These are phyloP conservation scores for Hydropotes inermis DNA, from an alignment of 2,113 vertebrate genomes.

Conservation along the genomic window DNA sequence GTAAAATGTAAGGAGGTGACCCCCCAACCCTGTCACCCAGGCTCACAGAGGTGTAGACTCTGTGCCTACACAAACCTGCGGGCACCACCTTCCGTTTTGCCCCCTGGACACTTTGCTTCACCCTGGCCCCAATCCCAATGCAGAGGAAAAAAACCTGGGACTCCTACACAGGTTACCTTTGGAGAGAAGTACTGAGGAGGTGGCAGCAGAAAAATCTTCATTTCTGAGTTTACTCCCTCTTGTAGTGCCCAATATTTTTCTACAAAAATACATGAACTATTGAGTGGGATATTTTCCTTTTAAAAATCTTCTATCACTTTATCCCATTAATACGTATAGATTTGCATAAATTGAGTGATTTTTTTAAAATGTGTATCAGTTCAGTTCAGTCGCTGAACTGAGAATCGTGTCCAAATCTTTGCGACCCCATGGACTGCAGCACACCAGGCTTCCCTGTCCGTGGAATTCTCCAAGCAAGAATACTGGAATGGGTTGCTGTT, in stretches of 20 bases:
- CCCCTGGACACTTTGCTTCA: neutral
- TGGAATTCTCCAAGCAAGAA: neutral
- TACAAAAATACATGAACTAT: neutral
- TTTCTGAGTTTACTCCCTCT: neutral
- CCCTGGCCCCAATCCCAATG: accelerated
- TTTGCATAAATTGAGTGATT: neutral
- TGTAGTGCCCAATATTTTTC: neutral
- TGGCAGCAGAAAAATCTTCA: neutral
- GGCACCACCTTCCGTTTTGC: neutral
- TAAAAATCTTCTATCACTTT: neutral
- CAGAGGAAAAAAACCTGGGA: neutral
- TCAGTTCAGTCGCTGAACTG: neutral
- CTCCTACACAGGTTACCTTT: neutral
- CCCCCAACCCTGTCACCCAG: neutral
- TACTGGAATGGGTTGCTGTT: neutral
- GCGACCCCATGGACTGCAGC: neutral
- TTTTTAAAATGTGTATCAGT: neutral
- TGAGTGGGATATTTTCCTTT: neutral
- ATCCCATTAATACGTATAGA: neutral
- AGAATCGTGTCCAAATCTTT: neutral
- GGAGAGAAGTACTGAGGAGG: neutral
- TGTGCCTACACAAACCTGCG: neutral
- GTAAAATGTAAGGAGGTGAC: neutral
- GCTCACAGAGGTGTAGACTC: neutral
- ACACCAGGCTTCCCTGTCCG: neutral